Percentiles rank a stretch among this genome's conserved stretches.
Conservation (phyloP, 2,888 invertebrate genomes). For the Philhelius pedissequus region DNA sequence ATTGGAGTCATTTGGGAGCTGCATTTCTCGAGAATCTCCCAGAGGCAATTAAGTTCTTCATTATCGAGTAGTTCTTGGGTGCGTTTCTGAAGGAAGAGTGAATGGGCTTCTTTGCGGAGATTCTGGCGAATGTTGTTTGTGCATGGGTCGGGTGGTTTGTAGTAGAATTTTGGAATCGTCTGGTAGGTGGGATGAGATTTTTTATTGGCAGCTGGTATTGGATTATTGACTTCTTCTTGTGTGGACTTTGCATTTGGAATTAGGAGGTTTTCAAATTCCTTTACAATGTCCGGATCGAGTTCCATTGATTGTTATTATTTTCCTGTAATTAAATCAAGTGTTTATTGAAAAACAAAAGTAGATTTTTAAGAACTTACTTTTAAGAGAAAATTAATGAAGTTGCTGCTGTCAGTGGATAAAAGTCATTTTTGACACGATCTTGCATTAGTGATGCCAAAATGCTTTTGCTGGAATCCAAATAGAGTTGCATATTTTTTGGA, state of each 20-base stretch:
- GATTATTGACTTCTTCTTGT: conserved; percentile 69
- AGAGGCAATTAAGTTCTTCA: conserved; percentile 91
- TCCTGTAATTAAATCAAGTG: neutral
- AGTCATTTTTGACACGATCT: neutral
- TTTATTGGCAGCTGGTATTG: neutral
- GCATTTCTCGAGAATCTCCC: conserved; percentile 88
- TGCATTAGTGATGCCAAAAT: neutral
- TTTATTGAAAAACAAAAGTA: neutral
- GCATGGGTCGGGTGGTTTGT: conserved; percentile 85
- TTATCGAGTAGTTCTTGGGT: conserved; percentile 91
- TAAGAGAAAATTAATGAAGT: neutral
- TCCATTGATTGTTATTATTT: conserved; percentile 70
- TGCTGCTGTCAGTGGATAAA: neutral
- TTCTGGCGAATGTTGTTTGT: conserved; percentile 89
- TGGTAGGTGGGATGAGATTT: conserved; percentile 77
- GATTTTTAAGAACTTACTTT: neutral
- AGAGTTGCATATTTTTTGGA: neutral
- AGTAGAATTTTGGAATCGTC: conserved; percentile 87
- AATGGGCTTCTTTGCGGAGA: conserved; percentile 92
- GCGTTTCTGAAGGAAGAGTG: conserved; percentile 91
- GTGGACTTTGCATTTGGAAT: conserved; percentile 68
- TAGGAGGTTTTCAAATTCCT: conserved; percentile 72
- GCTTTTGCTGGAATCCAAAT: no score
- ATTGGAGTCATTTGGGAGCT: conserved; percentile 86
- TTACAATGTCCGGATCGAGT: conserved; percentile 74